A percentile compares a stretch with the other conserved stretches of the same genome.
phyloP scores from a whole-genome alignment of 2,888 invertebrate genomes.

The Lamellibrachia satsuma region DNA sequence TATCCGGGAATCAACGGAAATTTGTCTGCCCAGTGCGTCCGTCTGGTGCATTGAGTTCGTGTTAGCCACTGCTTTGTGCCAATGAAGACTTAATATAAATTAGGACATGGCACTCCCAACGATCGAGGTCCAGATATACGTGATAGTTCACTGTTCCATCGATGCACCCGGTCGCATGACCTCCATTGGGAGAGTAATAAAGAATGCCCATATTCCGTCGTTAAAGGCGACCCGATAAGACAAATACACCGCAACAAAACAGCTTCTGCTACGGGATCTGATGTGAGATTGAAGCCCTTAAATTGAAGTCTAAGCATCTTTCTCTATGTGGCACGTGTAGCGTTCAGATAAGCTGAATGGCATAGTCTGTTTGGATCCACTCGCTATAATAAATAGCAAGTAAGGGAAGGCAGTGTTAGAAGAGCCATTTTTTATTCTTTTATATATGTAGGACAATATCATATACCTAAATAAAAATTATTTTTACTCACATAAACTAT shows the following conservation, averaged over 20 bases:
- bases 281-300: not conserved
- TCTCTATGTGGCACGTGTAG: not conserved
- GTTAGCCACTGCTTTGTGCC: not conserved
- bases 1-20: not conserved
- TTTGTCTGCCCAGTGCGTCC: not conserved
- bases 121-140: not conserved
- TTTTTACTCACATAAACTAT: too few species aligned
- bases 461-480: too few species aligned
- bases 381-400: not conserved
- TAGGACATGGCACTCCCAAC: not conserved
- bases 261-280: not conserved
- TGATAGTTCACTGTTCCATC: not conserved
- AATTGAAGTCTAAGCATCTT: not conserved
- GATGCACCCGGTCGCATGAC: not conserved
- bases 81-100: constrained; percentile 8
- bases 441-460: too few species aligned
- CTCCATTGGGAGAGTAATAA: not conserved
- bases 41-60: not conserved
- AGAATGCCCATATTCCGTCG: not conserved
- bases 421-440: too few species aligned
- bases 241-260: not conserved
- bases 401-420: too few species aligned
- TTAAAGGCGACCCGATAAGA: not conserved
- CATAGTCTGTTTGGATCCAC: not conserved
- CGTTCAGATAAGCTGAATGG: not conserved